Conservation (phyloP, 2,888 invertebrate species). For the Drosophila borborema region DNA sequence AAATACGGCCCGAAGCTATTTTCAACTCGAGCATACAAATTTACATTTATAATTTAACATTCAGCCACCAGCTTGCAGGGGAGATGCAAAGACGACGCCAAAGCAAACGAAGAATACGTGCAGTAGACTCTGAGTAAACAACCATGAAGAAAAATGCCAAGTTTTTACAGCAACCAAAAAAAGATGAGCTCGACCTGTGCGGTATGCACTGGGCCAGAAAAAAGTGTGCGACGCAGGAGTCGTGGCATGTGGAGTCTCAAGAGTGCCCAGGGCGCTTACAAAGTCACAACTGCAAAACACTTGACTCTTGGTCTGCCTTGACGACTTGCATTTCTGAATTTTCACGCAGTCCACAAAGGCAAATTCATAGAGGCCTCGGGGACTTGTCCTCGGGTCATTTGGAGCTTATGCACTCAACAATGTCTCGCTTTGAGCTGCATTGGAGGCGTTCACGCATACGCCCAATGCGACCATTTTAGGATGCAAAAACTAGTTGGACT, state of each 20-base stretch:
- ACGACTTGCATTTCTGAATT: conserved; percentile 35
- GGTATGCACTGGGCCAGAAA: background rate
- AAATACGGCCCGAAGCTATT: conserved; percentile 57
- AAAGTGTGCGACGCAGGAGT: background rate
- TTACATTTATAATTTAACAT: conserved; percentile 63
- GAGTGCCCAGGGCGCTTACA: conserved; percentile 44
- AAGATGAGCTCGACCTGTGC: conserved; percentile 4
- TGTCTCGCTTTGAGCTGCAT: conserved; percentile 5
- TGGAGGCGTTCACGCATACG: conserved; percentile 21
- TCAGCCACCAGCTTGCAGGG: conserved; percentile 35
- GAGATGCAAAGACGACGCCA: background rate
- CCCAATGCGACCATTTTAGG: background rate
- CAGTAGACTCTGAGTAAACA: conserved; percentile 23
- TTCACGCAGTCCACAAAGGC: conserved; percentile 8
- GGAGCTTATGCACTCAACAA: conserved; percentile 2
- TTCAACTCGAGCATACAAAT: conserved; percentile 60
- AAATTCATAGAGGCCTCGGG: background rate
- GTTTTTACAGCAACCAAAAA: conserved; percentile 1
- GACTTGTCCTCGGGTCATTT: background rate
- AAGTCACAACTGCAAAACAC: conserved; percentile 27
- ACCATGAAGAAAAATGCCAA: background rate
- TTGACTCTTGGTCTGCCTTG: conserved; percentile 22
- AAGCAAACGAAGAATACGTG: conserved; percentile 17
- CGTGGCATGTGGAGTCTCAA: conserved; percentile 21
- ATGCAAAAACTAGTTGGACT: background rate